Conservation (phyloP, 1,140 invertebrate species). For the Drosophila rufa region DNA sequence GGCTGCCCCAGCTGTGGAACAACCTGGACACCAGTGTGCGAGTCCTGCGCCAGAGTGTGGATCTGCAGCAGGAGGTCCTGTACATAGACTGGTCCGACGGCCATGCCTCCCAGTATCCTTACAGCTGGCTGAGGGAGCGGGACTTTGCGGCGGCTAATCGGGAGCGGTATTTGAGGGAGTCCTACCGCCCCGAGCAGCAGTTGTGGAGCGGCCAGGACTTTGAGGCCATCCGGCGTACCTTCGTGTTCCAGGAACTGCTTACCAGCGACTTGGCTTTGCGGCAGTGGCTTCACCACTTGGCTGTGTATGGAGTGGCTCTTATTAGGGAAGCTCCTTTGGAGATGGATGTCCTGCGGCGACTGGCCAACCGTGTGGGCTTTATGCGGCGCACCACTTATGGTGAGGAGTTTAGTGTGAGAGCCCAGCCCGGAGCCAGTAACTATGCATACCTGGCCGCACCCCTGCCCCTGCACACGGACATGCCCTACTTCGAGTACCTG, state of each 20-base stretch:
- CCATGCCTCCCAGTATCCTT: constrained; percentile 86
- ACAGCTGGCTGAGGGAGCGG: constrained; percentile 87
- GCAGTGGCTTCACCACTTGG: constrained; percentile 87
- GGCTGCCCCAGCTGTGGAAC: constrained; percentile 82
- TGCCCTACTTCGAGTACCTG: constrained; percentile 90
- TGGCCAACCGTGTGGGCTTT: constrained; percentile 88
- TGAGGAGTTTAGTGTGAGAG: constrained; percentile 88
- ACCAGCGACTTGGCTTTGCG: constrained; percentile 85
- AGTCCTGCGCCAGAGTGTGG: constrained; percentile 50
- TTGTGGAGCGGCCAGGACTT: constrained; percentile 87
- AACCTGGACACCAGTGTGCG: constrained; percentile 61
- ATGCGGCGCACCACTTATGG: constrained; percentile 87
- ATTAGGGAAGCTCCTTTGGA: constrained; percentile 86
- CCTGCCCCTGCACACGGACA: constrained; percentile 89
- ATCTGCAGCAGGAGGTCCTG: constrained; percentile 30
- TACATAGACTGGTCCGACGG: constrained; percentile 87
- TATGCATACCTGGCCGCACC: constrained; percentile 89
- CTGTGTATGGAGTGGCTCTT: constrained; percentile 87
- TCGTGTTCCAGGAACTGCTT: constrained; percentile 87
- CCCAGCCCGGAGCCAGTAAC: constrained; percentile 88
- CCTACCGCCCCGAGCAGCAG: constrained; percentile 86
- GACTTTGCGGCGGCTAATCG: constrained; percentile 86
- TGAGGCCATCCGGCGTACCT: constrained; percentile 85
- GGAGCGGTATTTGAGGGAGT: constrained; percentile 85
- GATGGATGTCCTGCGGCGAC: constrained; percentile 86